Evolutionary conservation across 2,888 invertebrate genomes (phyloP), one percentile per base, ranked within the genome.

Genomic region (Iphiclides podalirius): DNA sequence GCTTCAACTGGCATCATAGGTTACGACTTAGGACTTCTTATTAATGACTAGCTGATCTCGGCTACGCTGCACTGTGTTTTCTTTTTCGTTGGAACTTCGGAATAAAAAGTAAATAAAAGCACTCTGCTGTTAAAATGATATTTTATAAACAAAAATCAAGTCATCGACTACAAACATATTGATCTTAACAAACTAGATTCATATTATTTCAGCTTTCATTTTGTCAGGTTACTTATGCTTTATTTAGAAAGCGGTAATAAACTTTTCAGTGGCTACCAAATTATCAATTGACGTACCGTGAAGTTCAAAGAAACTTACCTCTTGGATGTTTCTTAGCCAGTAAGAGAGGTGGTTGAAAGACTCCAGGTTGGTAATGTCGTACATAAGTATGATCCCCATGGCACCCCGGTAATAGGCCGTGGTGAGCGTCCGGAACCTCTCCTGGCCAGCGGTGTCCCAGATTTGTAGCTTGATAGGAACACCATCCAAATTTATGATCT

Each of bases 321-420:
- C 95, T 88, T 96, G 94, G 61, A 97, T 96, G 82, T 96, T 96
- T 75, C 95, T 91, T 54, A 97, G 90, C 97, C 97, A 97, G 73
- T 96, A 96, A 6, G 95, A 94, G 58, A 97, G 89, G 79, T 96
- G 95, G 75, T 96, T 95, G 77, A 96, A 97, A n/a, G 96, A 96
- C 69, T 95, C 95, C 67, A 95, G 85, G 78, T 95, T 95, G 33
- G 96, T 96, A 60, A 96, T 95, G 76, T 97, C 97, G 74, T 97
- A 97, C 92, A 97, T 95, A 14, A 97, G 90, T 38, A 96, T 90
- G 63, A 97, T 96, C 43, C 97, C 97, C 96, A 96, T 96, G 9
- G 96, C 96, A 2, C 96, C 96, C 38, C 96, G 90, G 79, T 96
- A 96, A 79, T 96, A 96, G 3, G 96, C 96, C 8, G 95, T 95